phyloP scores from a whole-genome alignment of 2,113 vertebrate species.

The Petromus typicus region DNA sequence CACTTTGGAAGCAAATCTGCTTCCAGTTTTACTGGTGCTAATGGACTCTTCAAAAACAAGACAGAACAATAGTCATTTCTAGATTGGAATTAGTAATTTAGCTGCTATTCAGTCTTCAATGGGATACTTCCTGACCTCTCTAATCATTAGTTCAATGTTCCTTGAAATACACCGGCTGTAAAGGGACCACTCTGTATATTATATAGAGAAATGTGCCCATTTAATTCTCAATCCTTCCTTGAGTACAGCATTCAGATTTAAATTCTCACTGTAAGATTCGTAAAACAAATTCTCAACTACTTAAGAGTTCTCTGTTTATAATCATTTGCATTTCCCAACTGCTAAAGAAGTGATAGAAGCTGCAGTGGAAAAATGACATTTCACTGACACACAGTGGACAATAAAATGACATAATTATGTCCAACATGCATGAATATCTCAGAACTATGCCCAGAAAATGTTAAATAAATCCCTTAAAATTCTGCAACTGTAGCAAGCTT shows the following conservation, averaged over 20 bases:
- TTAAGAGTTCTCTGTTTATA: constrained; percentile 71
- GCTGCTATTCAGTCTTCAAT: constrained; percentile 36
- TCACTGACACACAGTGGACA: constrained; percentile 74
- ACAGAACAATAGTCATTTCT: constrained; percentile 36
- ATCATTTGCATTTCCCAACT: constrained; percentile 64
- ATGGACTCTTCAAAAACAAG: constrained; percentile 56
- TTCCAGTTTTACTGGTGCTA: not conserved
- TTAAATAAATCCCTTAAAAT: constrained; percentile 72
- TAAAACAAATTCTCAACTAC: constrained; percentile 71
- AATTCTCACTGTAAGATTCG: constrained; percentile 58
- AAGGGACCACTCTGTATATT: constrained; percentile 57
- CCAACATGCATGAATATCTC: constrained; percentile 78
- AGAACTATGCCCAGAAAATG: constrained; percentile 63
- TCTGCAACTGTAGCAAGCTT: constrained; percentile 59
- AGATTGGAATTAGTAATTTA: constrained; percentile 55
- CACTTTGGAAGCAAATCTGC: not conserved
- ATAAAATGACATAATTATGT: constrained; percentile 80
- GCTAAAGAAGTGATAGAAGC: constrained; percentile 58
- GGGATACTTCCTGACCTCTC: constrained; percentile 52
- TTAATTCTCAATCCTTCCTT: constrained; percentile 64
- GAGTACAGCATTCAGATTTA: constrained; percentile 55
- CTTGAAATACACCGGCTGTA: constrained; percentile 64
- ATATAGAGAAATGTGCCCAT: constrained; percentile 42
- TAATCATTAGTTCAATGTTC: constrained; percentile 70
- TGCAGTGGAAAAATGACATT: constrained; percentile 51